phyloP scores from a whole-genome alignment of 1,140 invertebrate genomes.

The Laupala kohalensis region DNA sequence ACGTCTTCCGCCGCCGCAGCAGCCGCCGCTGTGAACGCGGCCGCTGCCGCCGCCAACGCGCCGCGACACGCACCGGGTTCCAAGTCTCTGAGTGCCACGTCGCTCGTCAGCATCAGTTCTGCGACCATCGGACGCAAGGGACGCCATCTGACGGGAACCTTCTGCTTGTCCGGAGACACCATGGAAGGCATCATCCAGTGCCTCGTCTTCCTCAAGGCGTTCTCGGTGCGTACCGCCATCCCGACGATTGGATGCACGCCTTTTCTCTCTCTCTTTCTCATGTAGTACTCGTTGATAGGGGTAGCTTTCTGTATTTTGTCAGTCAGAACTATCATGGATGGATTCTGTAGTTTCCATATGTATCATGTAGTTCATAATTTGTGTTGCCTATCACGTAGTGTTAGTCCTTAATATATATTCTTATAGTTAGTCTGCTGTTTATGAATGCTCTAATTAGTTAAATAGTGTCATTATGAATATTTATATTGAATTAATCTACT shows the following conservation, averaged over 20 bases:
- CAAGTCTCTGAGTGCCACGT: slow-evolving; percentile 39
- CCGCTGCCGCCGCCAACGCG: slow-evolving; percentile 36
- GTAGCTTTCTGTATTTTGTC: too few species aligned
- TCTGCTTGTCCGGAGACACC: slow-evolving; percentile 74
- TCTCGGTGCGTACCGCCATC: slow-evolving; percentile 56
- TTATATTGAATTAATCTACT: too few species aligned
- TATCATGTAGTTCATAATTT: too few species aligned
- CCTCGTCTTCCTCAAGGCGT: slow-evolving; percentile 79
- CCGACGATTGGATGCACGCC: neutral
- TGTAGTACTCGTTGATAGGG: too few species aligned
- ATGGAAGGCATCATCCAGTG: slow-evolving; percentile 88
- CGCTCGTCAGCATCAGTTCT: slow-evolving; percentile 51
- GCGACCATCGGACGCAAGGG: slow-evolving; percentile 54
- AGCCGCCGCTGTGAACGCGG: neutral
- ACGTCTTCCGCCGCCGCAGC: neutral
- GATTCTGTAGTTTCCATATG: too few species aligned
- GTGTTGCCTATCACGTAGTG: too few species aligned
- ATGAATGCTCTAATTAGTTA: too few species aligned
- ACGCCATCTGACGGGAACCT: slow-evolving; percentile 68
- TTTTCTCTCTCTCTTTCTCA: too few species aligned
- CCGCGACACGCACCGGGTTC: slow-evolving; percentile 20
- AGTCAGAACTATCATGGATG: too few species aligned
- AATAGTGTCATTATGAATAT: too few species aligned
- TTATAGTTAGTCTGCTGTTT: too few species aligned
- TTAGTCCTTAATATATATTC: too few species aligned